Evolutionary conservation across 1,140 invertebrate genomes (phyloP), one percentile per base, ranked within the genome.

Genomic region (Popillia japonica): DNA sequence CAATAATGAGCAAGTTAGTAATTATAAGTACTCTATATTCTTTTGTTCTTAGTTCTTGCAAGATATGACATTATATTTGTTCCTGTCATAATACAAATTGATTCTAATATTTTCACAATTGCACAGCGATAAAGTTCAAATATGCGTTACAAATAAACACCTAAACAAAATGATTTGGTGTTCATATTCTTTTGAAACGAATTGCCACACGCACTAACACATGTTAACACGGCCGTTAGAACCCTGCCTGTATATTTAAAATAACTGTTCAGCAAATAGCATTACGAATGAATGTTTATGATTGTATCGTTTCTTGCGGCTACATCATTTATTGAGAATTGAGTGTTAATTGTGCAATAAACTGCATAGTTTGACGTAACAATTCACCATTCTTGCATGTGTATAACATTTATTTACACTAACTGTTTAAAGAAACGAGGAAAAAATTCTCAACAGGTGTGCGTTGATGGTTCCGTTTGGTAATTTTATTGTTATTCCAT

Each of bases 301-400:
- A 68, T 68, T 10, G 61, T 68, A 68, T 68, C 61, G 61, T 23
- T 10, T 68, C 22, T 68, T 23, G 27, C 61, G 61, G 61, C 61
- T 68, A 68, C 27, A 34, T 6, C 61, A 68, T 68, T 68, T 68
- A 68, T 68, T 68, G 61, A 34, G 61, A 68, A 68, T 68, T 68
- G 61, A 68, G 61, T 68, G 61, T 68, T 68, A 68, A 68, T 68
- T 68, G 61, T 14, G 61, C 61, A 68, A 68, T 68, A 68, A 68
- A 68, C 61, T 68, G 61, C 61, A 68, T 14, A 34, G 61, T 68
- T 68, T 34, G 61, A 68, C 61, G 61, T 68, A 68, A 68, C 61
- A 68, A 68, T 68, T 68, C 61, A 68, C 61, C 20, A 68, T 68
- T 68, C 61, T 68, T 9, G 61, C 61, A 27, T 27, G 61, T 27